Evolutionary conservation across 2,888 invertebrate species (phyloP), one percentile per base, ranked within the genome.

Genomic region (Cecidostiba fungosa): DNA sequence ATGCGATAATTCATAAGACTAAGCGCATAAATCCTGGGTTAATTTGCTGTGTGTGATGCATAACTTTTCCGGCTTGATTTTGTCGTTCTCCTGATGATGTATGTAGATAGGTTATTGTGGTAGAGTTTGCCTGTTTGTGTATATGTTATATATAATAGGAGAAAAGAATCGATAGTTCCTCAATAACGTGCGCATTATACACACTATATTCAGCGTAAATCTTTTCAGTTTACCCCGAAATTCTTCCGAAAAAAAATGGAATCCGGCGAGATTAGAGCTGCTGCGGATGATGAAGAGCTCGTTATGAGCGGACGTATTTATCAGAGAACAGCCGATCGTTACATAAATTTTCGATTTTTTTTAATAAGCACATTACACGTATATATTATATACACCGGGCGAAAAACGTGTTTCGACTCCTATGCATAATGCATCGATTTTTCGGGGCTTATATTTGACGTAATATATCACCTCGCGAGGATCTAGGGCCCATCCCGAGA

Each of bases 381-480:
- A 47, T 36, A 83, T 77, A 77, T 70, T 82, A 83, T 77, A 43
- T 26, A 72, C 73, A 62, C 74, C n/a, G 39, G 36, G 77, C 36
- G 70, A 83, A 77, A 77, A 83, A 83, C 77, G 83, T 50, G 70
- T 83, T 77, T 43, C 59, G n/a, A 36, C 43, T 82, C 54, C 82
- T 76, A 82, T 82, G 70, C 76, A 77, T 77, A 47, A 83, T 83
- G 70, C 83, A 83, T 83, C 39, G 72, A 77, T 77, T 59, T 82
- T 82, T 36, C 66, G 16, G 74, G 76, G 54, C 54, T 59, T 23
- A 23, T 69, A 50, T 59, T 66, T 62, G 23, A 19, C 12, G 54
- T 50, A 19, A 32, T 77, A 77, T 47, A 77, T 77, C 82, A 69
- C 32, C 32, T 50, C 50, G 59, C 77, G 80, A 36, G 47, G 72